Conservation (phyloP, 1,140 invertebrate genomes). For the Aphelinus atriplicis region DNA sequence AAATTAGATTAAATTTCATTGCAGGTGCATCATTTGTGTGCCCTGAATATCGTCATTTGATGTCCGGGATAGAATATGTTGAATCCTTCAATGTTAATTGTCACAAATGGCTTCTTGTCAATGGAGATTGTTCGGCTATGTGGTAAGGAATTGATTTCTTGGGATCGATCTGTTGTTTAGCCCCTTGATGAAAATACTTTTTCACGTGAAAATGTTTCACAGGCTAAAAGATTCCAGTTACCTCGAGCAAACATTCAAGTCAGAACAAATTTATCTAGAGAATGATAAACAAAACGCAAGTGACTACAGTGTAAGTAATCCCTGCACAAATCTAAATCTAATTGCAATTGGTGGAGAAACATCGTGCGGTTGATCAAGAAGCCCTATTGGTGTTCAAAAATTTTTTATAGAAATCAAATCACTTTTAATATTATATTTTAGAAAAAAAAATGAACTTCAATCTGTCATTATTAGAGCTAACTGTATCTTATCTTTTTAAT, state of each 20-base stretch:
- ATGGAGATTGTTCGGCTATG: conserved; percentile 91
- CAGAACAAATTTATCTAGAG: conserved; percentile 90
- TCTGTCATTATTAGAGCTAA: not conserved
- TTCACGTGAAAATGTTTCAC: conserved; percentile 19
- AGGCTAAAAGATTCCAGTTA: conserved; percentile 84
- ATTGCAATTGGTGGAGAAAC: too few species aligned
- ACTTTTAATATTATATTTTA: too few species aligned
- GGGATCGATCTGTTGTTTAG: too few species aligned
- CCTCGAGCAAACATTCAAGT: conserved; percentile 87
- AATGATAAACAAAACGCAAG: conserved; percentile 78
- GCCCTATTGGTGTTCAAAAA: too few species aligned
- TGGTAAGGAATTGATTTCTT: conserved; percentile 65
- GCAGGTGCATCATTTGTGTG: conserved; percentile 89
- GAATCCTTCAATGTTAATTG: conserved; percentile 92
- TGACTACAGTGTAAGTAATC: conserved; percentile 78
- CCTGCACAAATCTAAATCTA: too few species aligned
- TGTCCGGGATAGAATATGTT: conserved; percentile 83
- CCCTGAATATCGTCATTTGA: conserved; percentile 85
- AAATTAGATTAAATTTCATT: not conserved
- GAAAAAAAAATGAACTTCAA: too few species aligned
- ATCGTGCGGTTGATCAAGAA: too few species aligned
- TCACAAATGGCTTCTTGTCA: conserved; percentile 92
- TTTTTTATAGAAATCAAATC: too few species aligned
- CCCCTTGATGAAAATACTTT: not conserved
- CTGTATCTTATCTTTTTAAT: not conserved